Evolutionary conservation across 2,113 vertebrate genomes (phyloP).

Genomic region (Rhabdomys dilectus): DNA sequence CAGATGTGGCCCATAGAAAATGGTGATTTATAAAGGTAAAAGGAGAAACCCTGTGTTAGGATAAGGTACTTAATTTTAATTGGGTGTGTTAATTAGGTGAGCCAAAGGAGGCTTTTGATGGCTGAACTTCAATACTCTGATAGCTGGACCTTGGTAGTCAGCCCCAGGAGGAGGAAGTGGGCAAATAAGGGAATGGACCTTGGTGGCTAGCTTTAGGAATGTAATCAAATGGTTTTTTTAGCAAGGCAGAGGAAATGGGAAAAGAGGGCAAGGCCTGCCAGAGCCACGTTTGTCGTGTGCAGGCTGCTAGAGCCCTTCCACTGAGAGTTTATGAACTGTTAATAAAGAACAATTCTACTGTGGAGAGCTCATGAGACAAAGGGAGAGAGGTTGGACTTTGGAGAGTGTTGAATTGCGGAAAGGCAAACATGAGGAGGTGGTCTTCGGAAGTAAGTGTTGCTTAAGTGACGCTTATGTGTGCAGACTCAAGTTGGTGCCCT

Average conservation of each 20-base stretch:
- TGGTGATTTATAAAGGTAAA: not conserved
- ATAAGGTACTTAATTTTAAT: not conserved
- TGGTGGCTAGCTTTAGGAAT: not conserved
- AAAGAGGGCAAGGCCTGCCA: not conserved
- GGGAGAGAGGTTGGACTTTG: not conserved
- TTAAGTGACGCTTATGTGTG: not conserved
- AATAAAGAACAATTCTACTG: not conserved
- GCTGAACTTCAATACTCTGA: not conserved
- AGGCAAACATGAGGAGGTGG: not conserved
- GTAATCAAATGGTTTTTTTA: not conserved
- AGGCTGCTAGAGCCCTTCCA: not conserved
- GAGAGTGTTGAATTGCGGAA: not conserved
- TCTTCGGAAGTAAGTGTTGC: not conserved
- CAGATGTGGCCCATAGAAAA: too few relatives aligned
- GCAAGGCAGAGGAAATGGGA: not conserved
- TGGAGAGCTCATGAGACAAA: not conserved
- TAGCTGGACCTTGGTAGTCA: not conserved
- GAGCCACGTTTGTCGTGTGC: not conserved
- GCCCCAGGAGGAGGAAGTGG: not conserved
- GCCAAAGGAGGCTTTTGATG: not conserved
- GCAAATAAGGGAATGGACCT: not conserved
- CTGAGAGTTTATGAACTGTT: not conserved
- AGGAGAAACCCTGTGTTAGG: not conserved
- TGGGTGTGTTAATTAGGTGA: not conserved
- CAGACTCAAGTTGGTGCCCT: not conserved